A percentile compares a stretch with the other conserved stretches of the same genome.
phyloP scores from a whole-genome alignment of 2,888 invertebrate species.

The Thyatira batis region DNA sequence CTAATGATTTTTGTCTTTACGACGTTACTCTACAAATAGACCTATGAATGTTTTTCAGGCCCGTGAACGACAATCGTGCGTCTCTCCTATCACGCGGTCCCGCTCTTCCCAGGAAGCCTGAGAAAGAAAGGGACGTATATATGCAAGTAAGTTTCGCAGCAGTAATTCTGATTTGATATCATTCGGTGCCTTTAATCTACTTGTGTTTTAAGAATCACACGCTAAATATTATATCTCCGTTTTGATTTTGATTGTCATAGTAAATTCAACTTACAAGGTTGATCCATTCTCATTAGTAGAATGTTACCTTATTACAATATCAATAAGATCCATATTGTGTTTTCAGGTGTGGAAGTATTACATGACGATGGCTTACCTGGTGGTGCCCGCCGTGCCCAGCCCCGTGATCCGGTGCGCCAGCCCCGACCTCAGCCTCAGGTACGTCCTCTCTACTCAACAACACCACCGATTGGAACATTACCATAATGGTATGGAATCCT shows the following conservation, averaged over 20 bases:
- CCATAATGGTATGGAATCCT: neutral
- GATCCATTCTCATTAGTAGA: too few relatives aligned
- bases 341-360: conserved; percentile 96
- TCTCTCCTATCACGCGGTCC: conserved; percentile 93
- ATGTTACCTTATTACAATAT: too few relatives aligned
- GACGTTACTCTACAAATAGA: neutral
- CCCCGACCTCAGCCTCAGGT: conserved; percentile 95
- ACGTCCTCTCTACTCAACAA: conserved; percentile 26
- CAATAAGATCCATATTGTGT: conserved; percentile 1
- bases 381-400: conserved; percentile 95
- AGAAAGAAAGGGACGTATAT: conserved; percentile 96
- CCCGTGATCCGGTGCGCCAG: conserved; percentile 95
- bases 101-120: conserved; percentile 93
- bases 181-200: neutral
- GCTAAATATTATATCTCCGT: neutral
- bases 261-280: too few relatives aligned
- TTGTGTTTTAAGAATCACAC: too few relatives aligned
- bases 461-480: neutral
- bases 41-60: conserved; percentile 80
- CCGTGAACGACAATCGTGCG: conserved; percentile 97
- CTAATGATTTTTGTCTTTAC: neutral
- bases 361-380: conserved; percentile 96
- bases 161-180: neutral
- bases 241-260: too few relatives aligned
- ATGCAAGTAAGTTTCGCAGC: conserved; percentile 83